phyloP scores from a whole-genome alignment of 2,113 vertebrate species.

The Pygathrix nemaeus region DNA sequence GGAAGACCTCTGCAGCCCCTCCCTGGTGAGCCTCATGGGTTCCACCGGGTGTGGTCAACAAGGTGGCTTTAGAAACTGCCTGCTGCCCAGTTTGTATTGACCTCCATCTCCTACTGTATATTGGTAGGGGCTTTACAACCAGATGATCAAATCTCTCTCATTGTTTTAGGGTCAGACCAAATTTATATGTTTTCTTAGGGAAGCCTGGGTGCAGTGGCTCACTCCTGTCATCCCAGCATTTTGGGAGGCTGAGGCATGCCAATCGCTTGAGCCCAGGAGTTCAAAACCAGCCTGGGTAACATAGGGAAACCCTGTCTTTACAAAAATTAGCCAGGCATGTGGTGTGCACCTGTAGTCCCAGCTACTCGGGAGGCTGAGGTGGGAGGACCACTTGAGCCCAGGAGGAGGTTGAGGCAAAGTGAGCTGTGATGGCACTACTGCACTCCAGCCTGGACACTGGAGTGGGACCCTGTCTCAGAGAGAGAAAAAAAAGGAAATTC shows the following conservation, averaged over 20 bases:
- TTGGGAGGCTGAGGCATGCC: neutral
- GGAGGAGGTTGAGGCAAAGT: neutral
- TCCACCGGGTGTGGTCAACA: rapidly evolving
- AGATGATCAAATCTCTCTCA: neutral
- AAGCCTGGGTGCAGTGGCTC: neutral
- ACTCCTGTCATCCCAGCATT: neutral
- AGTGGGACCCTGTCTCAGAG: neutral
- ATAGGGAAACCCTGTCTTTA: neutral
- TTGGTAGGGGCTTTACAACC: neutral
- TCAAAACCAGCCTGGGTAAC: neutral
- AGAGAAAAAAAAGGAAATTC: neutral
- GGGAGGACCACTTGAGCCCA: neutral
- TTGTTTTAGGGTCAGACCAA: neutral
- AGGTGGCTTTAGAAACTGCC: neutral
- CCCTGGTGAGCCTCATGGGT: neutral
- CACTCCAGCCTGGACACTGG: neutral
- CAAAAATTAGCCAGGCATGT: neutral
- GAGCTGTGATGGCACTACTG: neutral
- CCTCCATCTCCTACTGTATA: neutral
- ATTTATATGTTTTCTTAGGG: neutral
- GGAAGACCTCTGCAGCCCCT: neutral
- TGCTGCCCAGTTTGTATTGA: too few species aligned
- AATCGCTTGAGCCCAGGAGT: neutral
- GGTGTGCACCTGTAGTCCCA: neutral
- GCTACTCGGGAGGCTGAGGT: neutral